phyloP scores from a whole-genome alignment of 2,888 invertebrate genomes.

The Dynastes hyllus region DNA sequence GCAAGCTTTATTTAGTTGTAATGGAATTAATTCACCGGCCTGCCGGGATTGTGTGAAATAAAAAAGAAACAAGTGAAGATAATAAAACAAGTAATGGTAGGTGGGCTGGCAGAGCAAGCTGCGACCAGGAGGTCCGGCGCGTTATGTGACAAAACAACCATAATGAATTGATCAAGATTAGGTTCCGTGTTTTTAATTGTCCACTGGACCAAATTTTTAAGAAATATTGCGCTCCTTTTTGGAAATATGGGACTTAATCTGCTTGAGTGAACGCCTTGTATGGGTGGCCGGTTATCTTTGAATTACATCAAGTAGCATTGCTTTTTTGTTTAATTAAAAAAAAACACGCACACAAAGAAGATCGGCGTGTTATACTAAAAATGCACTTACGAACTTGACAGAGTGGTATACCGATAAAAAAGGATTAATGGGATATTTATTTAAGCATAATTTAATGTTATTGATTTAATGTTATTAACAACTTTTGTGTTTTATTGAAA shows the following conservation, averaged over 20 bases:
- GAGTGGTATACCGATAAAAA: background rate
- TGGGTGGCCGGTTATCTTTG: constrained; percentile 54
- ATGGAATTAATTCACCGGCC: constrained; percentile 66
- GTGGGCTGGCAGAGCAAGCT: constrained; percentile 67
- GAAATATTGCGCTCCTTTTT: constrained; percentile 58
- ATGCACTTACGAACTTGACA: constrained; percentile 15
- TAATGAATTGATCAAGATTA: constrained; percentile 71
- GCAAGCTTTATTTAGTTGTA: constrained; percentile 67
- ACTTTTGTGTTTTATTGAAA: too few relatives aligned
- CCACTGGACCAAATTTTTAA: constrained; percentile 68
- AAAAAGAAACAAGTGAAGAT: constrained; percentile 65
- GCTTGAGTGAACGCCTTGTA: constrained; percentile 52
- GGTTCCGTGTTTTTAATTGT: constrained; percentile 69
- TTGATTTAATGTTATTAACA: too few relatives aligned
- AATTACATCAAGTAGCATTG: constrained; percentile 53
- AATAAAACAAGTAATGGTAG: constrained; percentile 69
- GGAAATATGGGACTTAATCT: constrained; percentile 56
- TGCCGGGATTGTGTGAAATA: constrained; percentile 67
- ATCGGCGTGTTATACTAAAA: constrained; percentile 34
- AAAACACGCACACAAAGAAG: constrained; percentile 39
- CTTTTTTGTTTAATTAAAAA: constrained; percentile 48
- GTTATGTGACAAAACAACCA: constrained; percentile 71
- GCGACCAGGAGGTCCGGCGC: constrained; percentile 70
- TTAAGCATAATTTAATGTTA: too few relatives aligned
- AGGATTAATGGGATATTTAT: too few relatives aligned